Evolutionary conservation across 2,797 vertebrate species (phyloP), one percentile per base, ranked within the genome.

Genomic region (Sebastes goodei): DNA sequence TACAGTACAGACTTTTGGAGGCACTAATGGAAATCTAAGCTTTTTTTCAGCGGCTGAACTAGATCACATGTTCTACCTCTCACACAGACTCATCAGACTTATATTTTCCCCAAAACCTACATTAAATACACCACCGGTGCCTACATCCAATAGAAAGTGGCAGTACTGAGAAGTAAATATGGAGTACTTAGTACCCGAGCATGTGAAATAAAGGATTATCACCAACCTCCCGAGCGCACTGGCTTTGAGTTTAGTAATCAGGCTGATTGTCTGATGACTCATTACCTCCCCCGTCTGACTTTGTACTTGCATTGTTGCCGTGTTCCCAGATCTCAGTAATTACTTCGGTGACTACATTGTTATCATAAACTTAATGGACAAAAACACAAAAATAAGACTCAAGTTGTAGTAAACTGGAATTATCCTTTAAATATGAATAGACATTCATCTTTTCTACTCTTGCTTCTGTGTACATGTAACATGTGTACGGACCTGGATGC

Each of bases 201-300:
- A 17, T 66, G 32, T 14, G 11, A 63, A 75, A 21, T 17, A 53
- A 57, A 42, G 10, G 5, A 33, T 78, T n/a, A 38, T 56, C 42
- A 29, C 12, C 9, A 56, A 61, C 30, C 49, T 60, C 52, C 53
- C 17, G 0, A 7, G 17, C 67, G 62, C 52, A 55, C 21, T 30
- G 30, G 32, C n/a, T 73, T 65, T 52, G 6, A 12, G 38, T 67
- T 46, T 3, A 67, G 9, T 61, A 3, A 62, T 63, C 4, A 25
- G 32, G n/a, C 29, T 66, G 23, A 70, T 12, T 53, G 20, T 25
- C 23, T 68, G 65, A 78, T 81, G 70, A 35, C 77, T 85, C 71
- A 77, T 64, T 63, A 33, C 11, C 60, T 49, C 17, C 25, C 12
- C 32, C 1, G 23, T 75, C 42, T 66, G 62, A 42, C 75, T 64